Evolutionary conservation across 2,888 invertebrate genomes (phyloP).

Genomic region (Eutolmus rufibarbis): DNA sequence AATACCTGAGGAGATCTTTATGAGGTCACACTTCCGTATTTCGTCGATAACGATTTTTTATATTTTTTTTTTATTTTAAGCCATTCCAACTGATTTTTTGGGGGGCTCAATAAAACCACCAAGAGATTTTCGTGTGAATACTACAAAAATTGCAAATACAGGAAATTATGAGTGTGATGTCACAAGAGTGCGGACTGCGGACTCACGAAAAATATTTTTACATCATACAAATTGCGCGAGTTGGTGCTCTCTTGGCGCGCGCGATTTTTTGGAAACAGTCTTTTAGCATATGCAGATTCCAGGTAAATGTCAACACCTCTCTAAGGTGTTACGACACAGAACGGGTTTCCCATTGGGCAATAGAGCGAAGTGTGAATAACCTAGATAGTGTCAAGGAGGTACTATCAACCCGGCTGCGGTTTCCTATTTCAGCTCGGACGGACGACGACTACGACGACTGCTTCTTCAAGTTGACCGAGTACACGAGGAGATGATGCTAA

Average conservation of each 20-base stretch:
- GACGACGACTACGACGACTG: background rate
- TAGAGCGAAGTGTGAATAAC: constrained; percentile 22
- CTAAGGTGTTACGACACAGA: constrained; percentile 35
- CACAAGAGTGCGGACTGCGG: constrained; percentile 15
- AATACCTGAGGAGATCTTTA: constrained; percentile 37
- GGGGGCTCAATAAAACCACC: background rate
- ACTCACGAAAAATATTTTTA: background rate
- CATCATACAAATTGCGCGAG: background rate
- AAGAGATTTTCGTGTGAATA: background rate
- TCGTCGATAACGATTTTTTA: background rate
- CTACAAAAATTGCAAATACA: constrained; percentile 5
- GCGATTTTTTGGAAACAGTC: constrained; percentile 9
- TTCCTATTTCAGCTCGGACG: background rate
- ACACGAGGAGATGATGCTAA: constrained; percentile 21
- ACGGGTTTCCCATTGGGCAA: constrained; percentile 37
- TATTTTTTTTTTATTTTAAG: background rate
- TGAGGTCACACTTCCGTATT: constrained; percentile 40
- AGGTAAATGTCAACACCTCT: constrained; percentile 34
- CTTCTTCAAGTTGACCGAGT: constrained; percentile 35
- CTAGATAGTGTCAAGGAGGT: constrained; percentile 36
- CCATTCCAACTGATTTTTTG: background rate
- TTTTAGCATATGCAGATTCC: constrained; percentile 22
- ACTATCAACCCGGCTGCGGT: constrained; percentile 23
- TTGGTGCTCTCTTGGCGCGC: background rate
- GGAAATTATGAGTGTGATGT: constrained; percentile 31